phyloP scores from a whole-genome alignment of 2,888 invertebrate genomes.

The Dryadula phaetusa region DNA sequence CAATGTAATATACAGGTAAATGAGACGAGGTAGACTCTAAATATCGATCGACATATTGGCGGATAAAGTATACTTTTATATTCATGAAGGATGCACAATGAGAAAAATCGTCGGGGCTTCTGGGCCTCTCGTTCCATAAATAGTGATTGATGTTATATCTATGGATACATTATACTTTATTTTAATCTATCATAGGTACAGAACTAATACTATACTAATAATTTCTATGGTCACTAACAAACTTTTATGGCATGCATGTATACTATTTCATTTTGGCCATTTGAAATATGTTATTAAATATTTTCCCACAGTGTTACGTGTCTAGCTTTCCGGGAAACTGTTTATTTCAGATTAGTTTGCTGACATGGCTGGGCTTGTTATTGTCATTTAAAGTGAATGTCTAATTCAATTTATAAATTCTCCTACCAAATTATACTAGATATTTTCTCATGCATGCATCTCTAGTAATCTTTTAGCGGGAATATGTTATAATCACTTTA shows the following conservation, averaged over 20 bases:
- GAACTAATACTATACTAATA: too few species aligned
- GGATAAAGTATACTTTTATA: not conserved
- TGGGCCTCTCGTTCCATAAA: not conserved
- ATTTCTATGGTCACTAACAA: not conserved
- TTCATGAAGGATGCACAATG: not conserved
- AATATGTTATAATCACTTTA: too few species aligned
- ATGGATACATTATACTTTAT: not conserved
- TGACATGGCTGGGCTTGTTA: too few species aligned
- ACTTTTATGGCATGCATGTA: not conserved
- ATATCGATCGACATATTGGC: not conserved
- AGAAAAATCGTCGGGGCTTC: not conserved
- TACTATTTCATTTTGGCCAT: not conserved
- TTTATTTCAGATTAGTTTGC: too few species aligned
- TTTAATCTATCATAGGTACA: too few species aligned
- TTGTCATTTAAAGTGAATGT: too few species aligned
- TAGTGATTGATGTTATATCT: not conserved
- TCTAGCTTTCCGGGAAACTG: not conserved
- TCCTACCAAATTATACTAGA: too few species aligned
- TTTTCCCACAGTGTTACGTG: not conserved
- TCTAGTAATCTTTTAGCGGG: too few species aligned
- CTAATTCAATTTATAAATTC: too few species aligned
- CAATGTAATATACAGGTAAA: too few species aligned
- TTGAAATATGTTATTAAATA: constrained; percentile 7
- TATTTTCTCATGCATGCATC: too few species aligned
- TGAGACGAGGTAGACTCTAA: too few species aligned